phyloP scores from a whole-genome alignment of 2,888 invertebrate species.

The Marronus borbonicus region DNA sequence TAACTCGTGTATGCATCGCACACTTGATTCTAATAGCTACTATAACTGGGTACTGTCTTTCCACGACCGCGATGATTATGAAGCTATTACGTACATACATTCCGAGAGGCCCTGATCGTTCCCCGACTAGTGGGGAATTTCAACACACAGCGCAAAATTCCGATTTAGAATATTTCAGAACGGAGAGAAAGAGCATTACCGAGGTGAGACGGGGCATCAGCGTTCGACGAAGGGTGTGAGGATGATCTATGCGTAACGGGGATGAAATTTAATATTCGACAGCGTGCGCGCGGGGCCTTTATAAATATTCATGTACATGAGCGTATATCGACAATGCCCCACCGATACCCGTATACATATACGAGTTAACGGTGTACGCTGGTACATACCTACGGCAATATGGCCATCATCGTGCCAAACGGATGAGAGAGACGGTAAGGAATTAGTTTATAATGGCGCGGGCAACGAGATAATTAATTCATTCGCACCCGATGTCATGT shows the following conservation, averaged over 20 bases:
- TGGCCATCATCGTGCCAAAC: no score
- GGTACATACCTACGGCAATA: no score
- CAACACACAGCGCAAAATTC: not conserved
- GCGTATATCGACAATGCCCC: not conserved
- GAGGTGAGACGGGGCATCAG: not conserved
- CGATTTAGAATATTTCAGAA: constrained; percentile 1
- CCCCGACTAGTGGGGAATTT: no score
- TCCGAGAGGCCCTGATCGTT: no score
- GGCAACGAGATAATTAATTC: constrained; percentile 3
- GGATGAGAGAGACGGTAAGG: not conserved
- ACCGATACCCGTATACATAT: no score
- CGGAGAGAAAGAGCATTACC: not conserved
- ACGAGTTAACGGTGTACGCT: no score
- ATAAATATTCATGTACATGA: constrained; percentile 2
- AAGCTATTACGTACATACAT: no score
- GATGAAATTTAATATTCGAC: constrained; percentile 10
- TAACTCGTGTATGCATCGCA: no score
- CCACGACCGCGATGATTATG: no score
- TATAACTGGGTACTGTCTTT: no score
- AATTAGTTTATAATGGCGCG: constrained; percentile 7
- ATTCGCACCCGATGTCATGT: not conserved
- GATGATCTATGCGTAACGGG: constrained; percentile 5
- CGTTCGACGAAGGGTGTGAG: no score
- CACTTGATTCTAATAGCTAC: no score
- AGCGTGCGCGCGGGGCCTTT: not conserved